phyloP scores from a whole-genome alignment of 1,140 invertebrate genomes.

The Dolichoris vasculosae region DNA sequence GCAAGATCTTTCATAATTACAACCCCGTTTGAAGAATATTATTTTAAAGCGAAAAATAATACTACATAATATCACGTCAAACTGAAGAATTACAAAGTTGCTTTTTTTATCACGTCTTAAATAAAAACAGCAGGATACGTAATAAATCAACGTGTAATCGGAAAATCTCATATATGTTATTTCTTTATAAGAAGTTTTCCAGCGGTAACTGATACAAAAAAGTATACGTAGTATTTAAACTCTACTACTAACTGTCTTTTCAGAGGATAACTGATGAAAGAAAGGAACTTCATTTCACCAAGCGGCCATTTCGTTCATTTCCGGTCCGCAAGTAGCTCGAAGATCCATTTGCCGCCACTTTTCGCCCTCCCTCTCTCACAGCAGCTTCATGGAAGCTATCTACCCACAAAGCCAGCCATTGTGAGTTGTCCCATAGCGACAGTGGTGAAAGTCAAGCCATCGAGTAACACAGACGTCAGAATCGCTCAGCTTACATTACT shows the following conservation, averaged over 20 bases:
- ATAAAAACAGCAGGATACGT: neutral
- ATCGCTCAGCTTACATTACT: constrained; percentile 68
- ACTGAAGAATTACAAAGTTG: too few relatives aligned
- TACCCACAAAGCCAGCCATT: constrained; percentile 58
- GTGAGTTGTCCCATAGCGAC: constrained; percentile 56
- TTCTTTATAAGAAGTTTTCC: neutral
- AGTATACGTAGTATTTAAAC: neutral
- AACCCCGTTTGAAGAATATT: too few relatives aligned
- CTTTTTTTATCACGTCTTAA: too few relatives aligned
- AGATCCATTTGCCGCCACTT: constrained; percentile 71
- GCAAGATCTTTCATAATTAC: too few relatives aligned
- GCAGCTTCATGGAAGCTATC: constrained; percentile 13
- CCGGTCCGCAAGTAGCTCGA: constrained; percentile 61
- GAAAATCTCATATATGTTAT: neutral
- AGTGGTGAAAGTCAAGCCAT: neutral
- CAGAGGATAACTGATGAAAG: constrained; percentile 63
- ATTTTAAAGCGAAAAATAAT: too few relatives aligned
- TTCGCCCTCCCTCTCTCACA: constrained; percentile 51
- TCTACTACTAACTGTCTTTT: neutral
- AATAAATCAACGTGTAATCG: neutral
- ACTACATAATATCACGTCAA: too few relatives aligned
- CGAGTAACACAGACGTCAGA: constrained; percentile 50
- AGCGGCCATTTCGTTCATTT: constrained; percentile 74
- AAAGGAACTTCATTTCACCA: constrained; percentile 69
- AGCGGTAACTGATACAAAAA: neutral